Base-by-base conservation (phyloP, 2,888 invertebrate genomes). In the Eutolmus rufibarbis region DNA sequence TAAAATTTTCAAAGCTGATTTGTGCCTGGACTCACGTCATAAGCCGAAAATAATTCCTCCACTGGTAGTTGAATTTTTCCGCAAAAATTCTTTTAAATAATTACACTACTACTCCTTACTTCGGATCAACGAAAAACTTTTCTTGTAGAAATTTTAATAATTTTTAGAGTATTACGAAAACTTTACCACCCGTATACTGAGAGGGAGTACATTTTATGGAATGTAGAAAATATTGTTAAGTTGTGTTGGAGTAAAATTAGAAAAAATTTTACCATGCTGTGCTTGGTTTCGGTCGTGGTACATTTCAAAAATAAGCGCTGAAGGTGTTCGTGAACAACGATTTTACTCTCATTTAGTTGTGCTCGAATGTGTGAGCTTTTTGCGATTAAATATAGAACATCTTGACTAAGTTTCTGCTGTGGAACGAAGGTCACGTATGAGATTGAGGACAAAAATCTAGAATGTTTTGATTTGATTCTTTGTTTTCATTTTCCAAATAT, bases 1-100 rank as follows among this genome's bases (percentile, higher is more conserved):
- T 84, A 66, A 51, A 79, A 66, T 66, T 66, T 31, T 51, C n/a
- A 82, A 56, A 40, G 19, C 9, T 14, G 12, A 43, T 31, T 31
- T 74, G 9, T 23, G 43, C 31, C 57, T 86, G 78, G 86, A 86
- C 40, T 86, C 56, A 86, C 86, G 86, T 86, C 86, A 86, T 86
- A 2, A 8, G 19, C 51, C 34, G 28, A 86, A 86, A 86, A 86
- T 86, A 86, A 16, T 46, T 31, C 46, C 14, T 43, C 31, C 37
- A 5, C 34, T 31, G 31, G 19, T 81, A 28, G 56, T 81, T 76
- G 34, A 76, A 76, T 37, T 34, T 76, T 34, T 37, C 76, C 28
- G 43, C 34, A 76, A 66, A 66, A 66, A 66, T 66, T 23, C 66
- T 28, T 66, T 66, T 23, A 66, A 66, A 66, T 66, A 28, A 66